Conservation (phyloP, 2,797 vertebrate species). For the Pterois miles region DNA sequence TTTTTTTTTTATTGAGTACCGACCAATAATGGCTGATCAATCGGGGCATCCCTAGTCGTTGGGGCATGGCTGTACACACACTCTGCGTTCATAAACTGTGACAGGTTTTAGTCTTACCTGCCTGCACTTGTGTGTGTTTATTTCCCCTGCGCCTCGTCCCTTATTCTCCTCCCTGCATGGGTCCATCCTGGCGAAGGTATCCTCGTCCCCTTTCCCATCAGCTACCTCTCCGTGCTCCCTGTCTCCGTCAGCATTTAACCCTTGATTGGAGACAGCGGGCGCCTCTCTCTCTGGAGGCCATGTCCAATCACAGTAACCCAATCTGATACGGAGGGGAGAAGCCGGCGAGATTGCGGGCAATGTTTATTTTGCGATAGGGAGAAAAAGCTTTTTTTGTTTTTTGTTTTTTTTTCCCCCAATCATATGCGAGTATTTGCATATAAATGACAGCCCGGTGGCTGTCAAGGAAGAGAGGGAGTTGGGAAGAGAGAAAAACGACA, state of each 20-base stretch:
- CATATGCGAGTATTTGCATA: slow-evolving; percentile 77
- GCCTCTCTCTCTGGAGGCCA: slow-evolving; percentile 41
- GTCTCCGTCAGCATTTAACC: slow-evolving; percentile 57
- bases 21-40: too few relatives aligned
- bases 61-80: too few relatives aligned
- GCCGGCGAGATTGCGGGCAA: slow-evolving; percentile 36
- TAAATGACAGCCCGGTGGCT: slow-evolving; percentile 72
- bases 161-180: slow-evolving; percentile 27
- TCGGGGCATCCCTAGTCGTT: too few relatives aligned
- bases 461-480: slow-evolving; percentile 42
- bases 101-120: not conserved
- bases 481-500: slow-evolving; percentile 51
- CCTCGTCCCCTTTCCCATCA: slow-evolving; percentile 38
- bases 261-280: slow-evolving; percentile 59
- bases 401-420: not conserved
- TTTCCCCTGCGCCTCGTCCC: not conserved
- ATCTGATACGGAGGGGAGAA: slow-evolving; percentile 48
- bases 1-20: too few relatives aligned
- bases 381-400: slow-evolving; percentile 29
- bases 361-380: slow-evolving; percentile 70
- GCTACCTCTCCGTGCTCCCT: slow-evolving; percentile 38
- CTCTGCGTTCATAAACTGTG: not conserved
- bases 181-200: slow-evolving; percentile 24
- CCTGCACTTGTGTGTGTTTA: slow-evolving; percentile 1
- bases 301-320: slow-evolving; percentile 63